Conservation (phyloP, 2,113 vertebrate genomes). For the Urocitellus parryii region DNA sequence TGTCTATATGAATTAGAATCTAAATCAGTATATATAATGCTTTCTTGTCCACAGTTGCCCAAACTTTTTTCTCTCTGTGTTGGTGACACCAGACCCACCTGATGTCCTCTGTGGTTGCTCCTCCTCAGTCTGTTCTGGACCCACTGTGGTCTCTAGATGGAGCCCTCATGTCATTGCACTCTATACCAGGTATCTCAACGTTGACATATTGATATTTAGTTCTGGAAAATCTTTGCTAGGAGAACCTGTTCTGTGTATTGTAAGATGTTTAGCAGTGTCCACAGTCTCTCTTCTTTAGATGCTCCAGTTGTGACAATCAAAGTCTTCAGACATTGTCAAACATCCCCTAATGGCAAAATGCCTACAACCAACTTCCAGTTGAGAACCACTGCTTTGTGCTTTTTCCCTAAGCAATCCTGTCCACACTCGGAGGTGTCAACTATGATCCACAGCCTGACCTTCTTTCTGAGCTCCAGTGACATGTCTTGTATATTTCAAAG, state of each 20-base stretch:
- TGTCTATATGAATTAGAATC: background rate
- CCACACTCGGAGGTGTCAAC: background rate
- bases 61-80: background rate
- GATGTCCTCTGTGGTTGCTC: background rate
- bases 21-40: background rate
- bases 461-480: background rate
- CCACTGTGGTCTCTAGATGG: background rate
- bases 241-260: background rate
- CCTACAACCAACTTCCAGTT: background rate
- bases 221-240: background rate
- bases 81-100: background rate
- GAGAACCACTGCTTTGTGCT: background rate
- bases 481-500: slow-evolving; percentile 24
- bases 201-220: background rate
- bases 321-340: slow-evolving; percentile 1
- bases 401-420: background rate
- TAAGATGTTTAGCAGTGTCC: background rate
- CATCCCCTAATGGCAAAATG: background rate
- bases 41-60: background rate
- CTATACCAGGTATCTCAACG: background rate
- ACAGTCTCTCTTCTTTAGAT: background rate
- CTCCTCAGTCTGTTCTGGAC: background rate
- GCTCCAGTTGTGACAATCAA: background rate
- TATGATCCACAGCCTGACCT: background rate
- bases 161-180: background rate